These are phyloP conservation scores for Adineta ricciae DNA, from an alignment of 2,888 invertebrate species.

Conservation along the genomic window DNA sequence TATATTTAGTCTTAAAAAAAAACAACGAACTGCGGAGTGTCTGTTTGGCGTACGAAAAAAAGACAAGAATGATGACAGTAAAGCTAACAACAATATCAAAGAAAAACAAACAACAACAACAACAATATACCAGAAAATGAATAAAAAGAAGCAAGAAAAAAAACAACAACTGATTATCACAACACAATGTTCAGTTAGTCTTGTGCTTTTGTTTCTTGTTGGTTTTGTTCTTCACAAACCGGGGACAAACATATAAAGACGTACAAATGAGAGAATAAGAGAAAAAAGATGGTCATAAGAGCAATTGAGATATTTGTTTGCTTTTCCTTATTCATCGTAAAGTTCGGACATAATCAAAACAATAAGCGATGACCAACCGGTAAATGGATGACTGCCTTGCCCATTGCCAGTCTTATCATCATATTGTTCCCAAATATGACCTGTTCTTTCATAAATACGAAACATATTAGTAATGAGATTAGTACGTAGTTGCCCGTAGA, in stretches of 20 bases:
- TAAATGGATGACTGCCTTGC: conserved; percentile 79
- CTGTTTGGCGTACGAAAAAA: neutral
- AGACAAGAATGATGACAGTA: neutral
- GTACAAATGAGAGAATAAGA: neutral
- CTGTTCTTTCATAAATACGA: conserved; percentile 71
- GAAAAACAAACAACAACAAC: neutral
- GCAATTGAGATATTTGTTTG: no score
- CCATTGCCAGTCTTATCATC: conserved; percentile 77
- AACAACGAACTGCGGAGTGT: neutral
- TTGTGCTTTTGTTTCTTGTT: neutral
- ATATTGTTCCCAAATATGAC: conserved; percentile 95
- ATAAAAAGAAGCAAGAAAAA: neutral
- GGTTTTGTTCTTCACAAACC: neutral
- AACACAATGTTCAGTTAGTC: conserved; percentile 5
- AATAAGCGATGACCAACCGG: conserved; percentile 76
- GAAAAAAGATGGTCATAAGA: neutral
- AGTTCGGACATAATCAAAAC: conserved; percentile 87
- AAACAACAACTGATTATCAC: neutral
- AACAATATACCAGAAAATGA: neutral
- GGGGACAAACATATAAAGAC: neutral
- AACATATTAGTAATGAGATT: conserved; percentile 75
- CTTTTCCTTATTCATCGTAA: conserved; percentile 50
- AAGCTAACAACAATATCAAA: conserved; percentile 4
- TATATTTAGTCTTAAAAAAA: neutral
- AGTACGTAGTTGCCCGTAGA: conserved; percentile 59